A percentile compares a stretch with the other conserved stretches of the same genome.
Conservation (phyloP, 1,140 invertebrate genomes). For the Tetramorium parvispinum region DNA sequence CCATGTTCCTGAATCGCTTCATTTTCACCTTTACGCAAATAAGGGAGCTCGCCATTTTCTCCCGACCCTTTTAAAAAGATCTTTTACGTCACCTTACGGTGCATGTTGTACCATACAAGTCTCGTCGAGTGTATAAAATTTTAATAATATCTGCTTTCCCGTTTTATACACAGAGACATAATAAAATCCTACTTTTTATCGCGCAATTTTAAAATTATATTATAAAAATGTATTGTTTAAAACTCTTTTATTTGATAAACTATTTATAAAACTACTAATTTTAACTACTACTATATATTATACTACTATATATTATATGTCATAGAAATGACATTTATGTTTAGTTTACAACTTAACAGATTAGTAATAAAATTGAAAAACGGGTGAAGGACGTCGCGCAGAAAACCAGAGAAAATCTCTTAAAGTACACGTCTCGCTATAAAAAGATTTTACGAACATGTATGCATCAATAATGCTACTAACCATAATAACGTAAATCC, state of each 20-base stretch:
- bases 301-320: no score
- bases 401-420: conserved; percentile 11
- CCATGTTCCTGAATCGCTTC: conserved; percentile 25
- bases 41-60: neutral
- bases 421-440: neutral
- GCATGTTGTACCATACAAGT: neutral
- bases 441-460: conserved; percentile 34
- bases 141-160: neutral
- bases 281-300: neutral
- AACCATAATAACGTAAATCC: conserved; percentile 15
- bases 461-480: conserved; percentile 11
- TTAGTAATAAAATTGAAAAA: conserved; percentile 17
- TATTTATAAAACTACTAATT: neutral
- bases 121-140: neutral
- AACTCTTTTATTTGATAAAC: neutral
- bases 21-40: conserved; percentile 40
- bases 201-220: neutral
- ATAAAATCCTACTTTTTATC: conserved; percentile 1
- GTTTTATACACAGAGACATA: neutral
- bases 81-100: neutral
- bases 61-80: neutral
- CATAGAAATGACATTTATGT: neutral
- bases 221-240: neutral
- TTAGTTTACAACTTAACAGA: neutral
- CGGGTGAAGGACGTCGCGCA: conserved; percentile 10